Base-by-base conservation (phyloP, 2,113 vertebrate genomes). In the Myrmophylax atrothorax region DNA sequence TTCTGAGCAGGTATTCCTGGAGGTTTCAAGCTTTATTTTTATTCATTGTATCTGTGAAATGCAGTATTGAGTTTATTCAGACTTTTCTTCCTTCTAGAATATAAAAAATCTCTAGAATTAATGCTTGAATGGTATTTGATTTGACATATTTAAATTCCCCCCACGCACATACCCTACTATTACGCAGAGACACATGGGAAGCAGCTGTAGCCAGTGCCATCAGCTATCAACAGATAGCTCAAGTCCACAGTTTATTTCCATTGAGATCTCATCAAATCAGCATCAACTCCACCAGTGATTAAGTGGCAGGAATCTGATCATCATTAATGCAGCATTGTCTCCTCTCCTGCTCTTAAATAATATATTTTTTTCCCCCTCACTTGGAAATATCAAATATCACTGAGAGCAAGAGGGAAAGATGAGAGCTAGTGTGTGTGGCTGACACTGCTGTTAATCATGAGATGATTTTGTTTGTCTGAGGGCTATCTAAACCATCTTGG, bases 81-180 rank as follows among this genome's bases (percentile, higher is more conserved):
- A 49, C 33, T 58, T 89, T 70, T 79, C n/a, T 68, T 76, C 33
- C 78, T 91, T 89, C 24, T 74, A 77, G 40, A 93, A 42, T 29
- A 9, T 35, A 44, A 58, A 67, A 74, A 38, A 31, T 74, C 77
- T 81, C 53, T 46, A 49, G 63, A 79, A 85, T 87, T 86, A 75
- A 35, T 58, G 11, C 19, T 82, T 84, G 70, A 95, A 83, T 93
- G 47, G 47, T 89, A 84, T 81, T 85, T 81, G 66, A 93, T 96
- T 95, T 95, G 66, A 46, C 59, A 74, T 40, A 88, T 96, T 93
- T 84, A 47, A 81, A 94, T 93, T 95, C 81, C 18, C n/a, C 72
- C 9, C 59, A 91, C 25, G 1, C 84, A 62, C 70, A 58, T 50
- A 84, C 20, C 53, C 87, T 87, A 17, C 91, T 89, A 73, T 90